These are phyloP conservation scores for Phenganax subtilis DNA, from an alignment of 92 coral and sea anemone genomes.

Conservation along the genomic window DNA sequence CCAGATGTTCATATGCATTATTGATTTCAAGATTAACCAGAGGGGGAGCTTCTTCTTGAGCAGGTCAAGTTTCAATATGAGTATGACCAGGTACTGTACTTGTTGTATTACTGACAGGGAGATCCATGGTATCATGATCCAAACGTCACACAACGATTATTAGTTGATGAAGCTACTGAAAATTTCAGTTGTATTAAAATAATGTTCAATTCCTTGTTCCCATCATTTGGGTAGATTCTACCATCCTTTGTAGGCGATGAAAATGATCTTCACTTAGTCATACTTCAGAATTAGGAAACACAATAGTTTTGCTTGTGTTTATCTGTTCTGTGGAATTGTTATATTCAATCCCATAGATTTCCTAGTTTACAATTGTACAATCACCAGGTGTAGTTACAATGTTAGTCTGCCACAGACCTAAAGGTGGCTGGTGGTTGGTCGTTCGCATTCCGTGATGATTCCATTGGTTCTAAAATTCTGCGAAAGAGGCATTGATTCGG, in stretches of 20 bases:
- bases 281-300: conserved; percentile 1
- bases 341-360: not conserved
- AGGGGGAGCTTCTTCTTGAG: no score
- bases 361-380: not conserved
- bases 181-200: conserved; percentile 6
- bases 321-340: not conserved
- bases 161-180: conserved; percentile 11
- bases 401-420: not conserved
- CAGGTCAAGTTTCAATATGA: no score
- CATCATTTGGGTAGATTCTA: conserved; percentile 26
- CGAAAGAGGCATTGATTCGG: not conserved
- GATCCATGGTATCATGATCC: no score
- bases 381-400: not conserved
- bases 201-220: conserved; percentile 35
- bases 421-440: conserved; percentile 1
- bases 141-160: not conserved
- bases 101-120: no score
- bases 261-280: conserved; percentile 23
- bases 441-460: conserved; percentile 6
- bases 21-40: no score
- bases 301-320: conserved; percentile 14
- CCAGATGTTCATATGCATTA: no score
- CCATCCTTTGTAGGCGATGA: conserved; percentile 26
- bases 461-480: not conserved
- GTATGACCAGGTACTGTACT: no score